Evolutionary conservation across 2,797 vertebrate genomes (phyloP).

Genomic region (Pelodytes ibericus): DNA sequence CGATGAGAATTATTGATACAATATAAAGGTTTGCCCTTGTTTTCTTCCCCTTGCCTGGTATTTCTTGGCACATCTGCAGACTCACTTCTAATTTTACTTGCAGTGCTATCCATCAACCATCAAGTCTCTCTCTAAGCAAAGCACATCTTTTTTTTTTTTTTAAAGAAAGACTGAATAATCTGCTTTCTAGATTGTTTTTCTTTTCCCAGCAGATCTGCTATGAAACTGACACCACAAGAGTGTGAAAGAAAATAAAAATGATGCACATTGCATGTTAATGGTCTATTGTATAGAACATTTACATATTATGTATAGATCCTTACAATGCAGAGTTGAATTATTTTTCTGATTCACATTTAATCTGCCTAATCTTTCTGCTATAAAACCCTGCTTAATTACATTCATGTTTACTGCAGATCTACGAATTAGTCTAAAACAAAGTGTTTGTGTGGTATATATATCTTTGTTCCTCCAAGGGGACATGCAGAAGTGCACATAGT

Average conservation of each 20-base stretch:
- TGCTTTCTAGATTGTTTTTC: neutral
- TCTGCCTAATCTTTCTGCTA: neutral
- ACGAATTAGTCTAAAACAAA: neutral
- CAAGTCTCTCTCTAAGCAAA: conserved; percentile 18
- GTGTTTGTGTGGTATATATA: too few relatives aligned
- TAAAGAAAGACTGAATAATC: conserved; percentile 10
- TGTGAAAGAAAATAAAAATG: neutral
- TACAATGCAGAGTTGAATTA: neutral
- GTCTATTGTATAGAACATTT: neutral
- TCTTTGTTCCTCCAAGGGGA: too few relatives aligned
- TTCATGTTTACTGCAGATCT: neutral
- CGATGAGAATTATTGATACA: conserved; percentile 47
- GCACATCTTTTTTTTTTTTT: conserved; percentile 11
- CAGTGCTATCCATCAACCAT: conserved; percentile 43
- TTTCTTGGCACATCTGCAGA: conserved; percentile 38
- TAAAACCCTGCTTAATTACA: neutral
- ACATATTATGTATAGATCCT: conserved; percentile 2
- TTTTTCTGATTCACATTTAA: neutral
- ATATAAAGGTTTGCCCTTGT: conserved; percentile 50
- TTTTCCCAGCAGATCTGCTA: neutral
- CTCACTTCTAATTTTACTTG: conserved; percentile 32
- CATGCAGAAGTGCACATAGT: too few relatives aligned
- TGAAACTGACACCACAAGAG: neutral
- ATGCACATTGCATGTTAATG: neutral
- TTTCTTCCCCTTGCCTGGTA: conserved; percentile 27